Percentiles rank a stretch among this genome's conserved stretches.
phyloP scores from a whole-genome alignment of 2,888 invertebrate genomes.

The Punctoribates punctum region DNA sequence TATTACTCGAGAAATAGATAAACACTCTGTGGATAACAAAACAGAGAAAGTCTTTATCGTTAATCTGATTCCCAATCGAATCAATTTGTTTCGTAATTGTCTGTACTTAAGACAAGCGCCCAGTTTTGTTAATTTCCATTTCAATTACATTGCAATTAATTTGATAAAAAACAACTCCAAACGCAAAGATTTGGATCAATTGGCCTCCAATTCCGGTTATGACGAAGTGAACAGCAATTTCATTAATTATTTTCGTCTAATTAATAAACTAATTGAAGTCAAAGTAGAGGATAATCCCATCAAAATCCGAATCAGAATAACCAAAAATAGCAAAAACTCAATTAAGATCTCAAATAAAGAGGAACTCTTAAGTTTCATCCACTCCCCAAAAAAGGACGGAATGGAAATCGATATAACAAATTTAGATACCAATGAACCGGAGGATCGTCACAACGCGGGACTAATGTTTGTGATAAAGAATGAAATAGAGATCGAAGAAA shows the following conservation, averaged over 20 bases:
- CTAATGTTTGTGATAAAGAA: slow-evolving; percentile 39
- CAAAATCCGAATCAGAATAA: slow-evolving; percentile 11
- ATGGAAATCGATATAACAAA: slow-evolving; percentile 31
- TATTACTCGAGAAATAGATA: slow-evolving; percentile 37
- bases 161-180: slow-evolving; percentile 22
- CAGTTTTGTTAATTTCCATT: slow-evolving; percentile 38
- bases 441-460: neutral
- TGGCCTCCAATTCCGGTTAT: neutral
- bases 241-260: slow-evolving; percentile 41
- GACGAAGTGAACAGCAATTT: slow-evolving; percentile 41
- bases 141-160: slow-evolving; percentile 40
- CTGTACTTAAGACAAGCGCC: slow-evolving; percentile 42
- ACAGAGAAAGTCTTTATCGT: slow-evolving; percentile 36
- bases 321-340: slow-evolving; percentile 23
- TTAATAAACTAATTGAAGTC: slow-evolving; percentile 40
- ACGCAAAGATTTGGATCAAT: slow-evolving; percentile 40
- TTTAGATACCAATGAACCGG: slow-evolving; percentile 7
- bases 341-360: neutral
- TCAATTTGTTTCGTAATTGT: slow-evolving; percentile 40
- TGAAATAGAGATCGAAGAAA: slow-evolving; percentile 39
- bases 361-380: slow-evolving; percentile 37
- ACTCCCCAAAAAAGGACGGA: slow-evolving; percentile 39
- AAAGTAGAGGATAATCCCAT: slow-evolving; percentile 32
- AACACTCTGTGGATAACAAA: neutral
- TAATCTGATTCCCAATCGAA: slow-evolving; percentile 41